phyloP scores from a whole-genome alignment of 2,797 vertebrate genomes.

The Sparidentex hasta region DNA sequence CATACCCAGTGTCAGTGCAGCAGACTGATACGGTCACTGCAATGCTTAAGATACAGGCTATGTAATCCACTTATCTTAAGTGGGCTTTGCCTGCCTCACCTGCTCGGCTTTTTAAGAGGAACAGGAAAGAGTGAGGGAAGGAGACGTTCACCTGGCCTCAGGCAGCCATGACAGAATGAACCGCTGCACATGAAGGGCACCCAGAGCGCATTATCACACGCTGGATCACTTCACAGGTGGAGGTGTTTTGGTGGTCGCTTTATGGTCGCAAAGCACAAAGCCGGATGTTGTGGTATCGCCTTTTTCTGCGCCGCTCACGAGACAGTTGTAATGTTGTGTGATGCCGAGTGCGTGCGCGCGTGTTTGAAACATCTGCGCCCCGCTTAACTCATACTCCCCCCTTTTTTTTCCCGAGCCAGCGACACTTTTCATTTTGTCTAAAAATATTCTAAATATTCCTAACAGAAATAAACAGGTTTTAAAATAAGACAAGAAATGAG shows the following conservation, averaged over 20 bases:
- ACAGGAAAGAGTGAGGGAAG: slow-evolving; percentile 72
- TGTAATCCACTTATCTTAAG: slow-evolving; percentile 82
- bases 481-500: slow-evolving; percentile 82
- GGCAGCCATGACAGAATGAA: slow-evolving; percentile 71
- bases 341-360: slow-evolving; percentile 6
- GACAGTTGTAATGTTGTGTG: slow-evolving; percentile 28
- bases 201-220: slow-evolving; percentile 65
- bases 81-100: slow-evolving; percentile 75
- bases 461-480: slow-evolving; percentile 84
- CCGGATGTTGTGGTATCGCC: slow-evolving; percentile 75
- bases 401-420: slow-evolving; percentile 60
- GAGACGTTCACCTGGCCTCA: slow-evolving; percentile 74
- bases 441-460: slow-evolving; percentile 83
- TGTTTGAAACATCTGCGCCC: slow-evolving; percentile 57
- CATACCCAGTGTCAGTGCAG: slow-evolving; percentile 38
- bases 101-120: slow-evolving; percentile 70
- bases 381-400: slow-evolving; percentile 50
- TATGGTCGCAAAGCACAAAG: slow-evolving; percentile 62
- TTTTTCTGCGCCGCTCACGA: slow-evolving; percentile 24
- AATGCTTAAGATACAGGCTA: slow-evolving; percentile 66
- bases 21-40: slow-evolving; percentile 67
- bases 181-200: slow-evolving; percentile 69
- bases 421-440: slow-evolving; percentile 79
- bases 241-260: slow-evolving; percentile 68
- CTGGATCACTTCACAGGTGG: slow-evolving; percentile 70